A percentile compares a stretch with the other conserved stretches of the same genome.
Conservation (phyloP, 1,140 invertebrate genomes). For the Mesaphorura yosii region DNA sequence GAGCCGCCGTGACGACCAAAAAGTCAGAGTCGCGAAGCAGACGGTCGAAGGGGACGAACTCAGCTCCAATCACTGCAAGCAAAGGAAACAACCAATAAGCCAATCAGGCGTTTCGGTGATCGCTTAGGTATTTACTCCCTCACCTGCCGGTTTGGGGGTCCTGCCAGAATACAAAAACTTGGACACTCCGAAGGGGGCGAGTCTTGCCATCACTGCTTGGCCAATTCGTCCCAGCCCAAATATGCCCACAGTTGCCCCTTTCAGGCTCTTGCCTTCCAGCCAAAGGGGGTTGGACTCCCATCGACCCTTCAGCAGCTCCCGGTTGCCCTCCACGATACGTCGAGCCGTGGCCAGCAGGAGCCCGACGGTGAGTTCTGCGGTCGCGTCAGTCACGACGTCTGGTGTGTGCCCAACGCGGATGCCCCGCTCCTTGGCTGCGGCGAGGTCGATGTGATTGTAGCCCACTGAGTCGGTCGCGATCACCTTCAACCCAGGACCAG, state of each 20-base stretch:
- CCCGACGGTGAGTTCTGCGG: conserved; percentile 64
- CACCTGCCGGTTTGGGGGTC: conserved; percentile 42
- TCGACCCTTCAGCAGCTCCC: conserved; percentile 58
- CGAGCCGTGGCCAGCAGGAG: conserved; percentile 66
- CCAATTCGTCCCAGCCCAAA: conserved; percentile 78
- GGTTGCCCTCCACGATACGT: conserved; percentile 65
- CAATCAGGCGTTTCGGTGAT: not conserved
- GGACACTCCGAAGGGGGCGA: conserved; percentile 58
- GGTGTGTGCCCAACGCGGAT: conserved; percentile 80
- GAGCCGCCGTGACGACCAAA: conserved; percentile 57
- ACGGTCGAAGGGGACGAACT: conserved; percentile 57
- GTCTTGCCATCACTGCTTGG: conserved; percentile 51
- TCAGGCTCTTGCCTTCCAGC: conserved; percentile 75
- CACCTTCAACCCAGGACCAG: conserved; percentile 62
- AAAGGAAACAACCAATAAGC: conserved; percentile 1
- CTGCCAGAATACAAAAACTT: conserved; percentile 61
- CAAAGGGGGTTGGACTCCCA: conserved; percentile 61
- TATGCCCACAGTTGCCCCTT: conserved; percentile 69
- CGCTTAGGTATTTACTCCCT: not conserved
- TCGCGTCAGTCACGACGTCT: conserved; percentile 80
- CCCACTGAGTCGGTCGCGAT: conserved; percentile 86
- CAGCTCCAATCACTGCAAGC: conserved; percentile 39
- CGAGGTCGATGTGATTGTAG: conserved; percentile 63
- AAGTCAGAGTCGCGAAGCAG: conserved; percentile 65
- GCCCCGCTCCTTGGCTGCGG: conserved; percentile 51